Percentiles rank a stretch among this genome's conserved stretches.
These are phyloP conservation scores for Drosophila atripex DNA, from an alignment of 2,888 invertebrate species.

Conservation along the genomic window DNA sequence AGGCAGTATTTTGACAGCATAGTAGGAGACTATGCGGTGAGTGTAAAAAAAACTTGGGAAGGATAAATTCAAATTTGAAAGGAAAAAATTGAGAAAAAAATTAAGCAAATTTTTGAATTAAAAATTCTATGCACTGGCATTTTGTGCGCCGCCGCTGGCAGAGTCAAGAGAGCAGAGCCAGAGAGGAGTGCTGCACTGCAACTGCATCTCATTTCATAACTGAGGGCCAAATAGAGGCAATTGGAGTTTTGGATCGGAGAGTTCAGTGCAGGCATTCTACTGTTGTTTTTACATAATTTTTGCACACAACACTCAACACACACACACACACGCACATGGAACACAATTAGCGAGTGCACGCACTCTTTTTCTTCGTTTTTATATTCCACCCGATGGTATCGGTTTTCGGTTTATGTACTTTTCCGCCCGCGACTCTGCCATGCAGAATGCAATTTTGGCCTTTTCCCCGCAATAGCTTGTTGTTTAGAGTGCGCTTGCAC, in stretches of 20 bases:
- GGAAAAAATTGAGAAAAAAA: not conserved
- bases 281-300: conserved; percentile 74
- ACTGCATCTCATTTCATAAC: conserved; percentile 47
- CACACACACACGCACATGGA: conserved; percentile 53
- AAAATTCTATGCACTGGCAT: conserved; percentile 61
- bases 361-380: too few species aligned
- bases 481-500: conserved; percentile 54
- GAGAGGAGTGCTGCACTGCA: conserved; percentile 34
- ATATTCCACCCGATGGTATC: not conserved
- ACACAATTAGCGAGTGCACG: conserved; percentile 20
- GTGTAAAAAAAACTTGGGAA: too few species aligned
- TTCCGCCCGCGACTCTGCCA: conserved; percentile 1
- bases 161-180: conserved; percentile 10
- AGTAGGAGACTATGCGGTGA: too few species aligned
- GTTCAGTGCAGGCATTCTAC: conserved; percentile 26
- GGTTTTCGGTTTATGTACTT: not conserved
- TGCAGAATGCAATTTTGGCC: conserved; percentile 6
- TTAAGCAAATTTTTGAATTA: conserved; percentile 24
- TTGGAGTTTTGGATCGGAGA: conserved; percentile 21
- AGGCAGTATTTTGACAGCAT: not conserved
- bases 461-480: conserved; percentile 34
- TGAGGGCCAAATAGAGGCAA: conserved; percentile 56
- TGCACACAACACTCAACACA: conserved; percentile 49
- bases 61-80: too few species aligned
- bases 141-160: conserved; percentile 44